A percentile compares a stretch with the other conserved stretches of the same genome.
Evolutionary conservation across 2,797 vertebrate genomes (phyloP).

Genomic region (Heterohyrax brucei): DNA sequence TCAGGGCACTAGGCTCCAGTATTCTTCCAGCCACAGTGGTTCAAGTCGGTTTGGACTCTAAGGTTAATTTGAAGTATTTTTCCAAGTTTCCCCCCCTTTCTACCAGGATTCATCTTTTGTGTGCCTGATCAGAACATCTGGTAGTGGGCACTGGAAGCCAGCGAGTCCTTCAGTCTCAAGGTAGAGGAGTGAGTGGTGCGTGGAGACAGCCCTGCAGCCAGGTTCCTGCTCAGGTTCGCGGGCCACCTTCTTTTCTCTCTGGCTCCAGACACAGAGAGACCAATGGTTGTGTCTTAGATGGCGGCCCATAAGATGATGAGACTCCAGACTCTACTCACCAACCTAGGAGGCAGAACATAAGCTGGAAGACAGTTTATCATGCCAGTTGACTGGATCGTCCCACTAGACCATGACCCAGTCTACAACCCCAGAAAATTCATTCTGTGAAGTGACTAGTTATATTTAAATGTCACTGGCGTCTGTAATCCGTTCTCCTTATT

Average conservation of each 20-base stretch:
- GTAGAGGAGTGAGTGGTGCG: too few relatives aligned
- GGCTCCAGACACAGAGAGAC: not conserved
- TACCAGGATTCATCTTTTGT: not conserved
- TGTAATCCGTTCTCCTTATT: too few relatives aligned
- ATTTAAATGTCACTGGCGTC: too few relatives aligned
- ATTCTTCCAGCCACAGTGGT: not conserved
- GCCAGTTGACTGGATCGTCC: not conserved
- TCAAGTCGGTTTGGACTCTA: not conserved
- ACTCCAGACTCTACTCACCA: not conserved
- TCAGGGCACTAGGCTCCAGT: too few relatives aligned
- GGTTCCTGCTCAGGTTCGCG: too few relatives aligned
- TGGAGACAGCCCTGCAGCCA: too few relatives aligned
- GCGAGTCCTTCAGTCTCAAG: too few relatives aligned
- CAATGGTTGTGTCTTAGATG: not conserved
- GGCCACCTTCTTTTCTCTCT: too few relatives aligned
- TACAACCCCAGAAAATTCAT: not conserved
- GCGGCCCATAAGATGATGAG: not conserved
- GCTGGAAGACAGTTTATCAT: not conserved
- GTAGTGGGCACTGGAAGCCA: too few relatives aligned
- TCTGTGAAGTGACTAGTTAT: too few relatives aligned
- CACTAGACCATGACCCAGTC: not conserved
- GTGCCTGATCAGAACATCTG: too few relatives aligned
- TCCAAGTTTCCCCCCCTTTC: not conserved
- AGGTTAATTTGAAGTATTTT: too few relatives aligned
- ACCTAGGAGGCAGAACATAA: not conserved